These are phyloP conservation scores for Podarcis muralis DNA, from an alignment of 2,113 vertebrate genomes.

Conservation along the genomic window DNA sequence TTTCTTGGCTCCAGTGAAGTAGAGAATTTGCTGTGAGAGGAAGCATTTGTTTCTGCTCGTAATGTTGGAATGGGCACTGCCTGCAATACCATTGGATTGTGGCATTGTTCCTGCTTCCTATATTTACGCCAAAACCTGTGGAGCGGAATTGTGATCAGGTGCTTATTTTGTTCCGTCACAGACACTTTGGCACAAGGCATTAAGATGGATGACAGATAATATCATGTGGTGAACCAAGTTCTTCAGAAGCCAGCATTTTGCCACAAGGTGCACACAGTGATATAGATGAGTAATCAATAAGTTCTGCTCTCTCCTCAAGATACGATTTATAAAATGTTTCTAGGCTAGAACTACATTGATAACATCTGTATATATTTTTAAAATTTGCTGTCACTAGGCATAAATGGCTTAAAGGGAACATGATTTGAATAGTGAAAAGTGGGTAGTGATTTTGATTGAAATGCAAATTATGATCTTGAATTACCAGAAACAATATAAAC, in stretches of 20 bases:
- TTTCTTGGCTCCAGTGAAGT: slow-evolving; percentile 14
- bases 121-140: slow-evolving; percentile 12
- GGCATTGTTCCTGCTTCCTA: not conserved
- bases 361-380: not conserved
- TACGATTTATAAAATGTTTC: not conserved
- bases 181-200: not conserved
- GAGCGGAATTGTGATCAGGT: slow-evolving; percentile 8
- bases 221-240: fast-evolving
- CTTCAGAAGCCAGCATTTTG: not conserved
- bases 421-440: slow-evolving; percentile 12
- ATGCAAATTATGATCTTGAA: slow-evolving; percentile 31
- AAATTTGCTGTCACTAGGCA: not conserved
- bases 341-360: not conserved
- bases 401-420: not conserved
- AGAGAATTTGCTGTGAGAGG: slow-evolving; percentile 21
- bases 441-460: slow-evolving; percentile 47
- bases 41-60: not conserved
- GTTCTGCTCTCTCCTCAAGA: slow-evolving; percentile 19
- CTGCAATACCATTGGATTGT: not conserved
- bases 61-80: not conserved
- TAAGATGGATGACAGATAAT: slow-evolving; percentile 27
- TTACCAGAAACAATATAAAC: slow-evolving; percentile 61
- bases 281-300: slow-evolving; percentile 4
- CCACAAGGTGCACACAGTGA: not conserved
- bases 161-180: slow-evolving; percentile 13